phyloP scores from a whole-genome alignment of 2,797 vertebrate genomes.

The Danio tinwini region DNA sequence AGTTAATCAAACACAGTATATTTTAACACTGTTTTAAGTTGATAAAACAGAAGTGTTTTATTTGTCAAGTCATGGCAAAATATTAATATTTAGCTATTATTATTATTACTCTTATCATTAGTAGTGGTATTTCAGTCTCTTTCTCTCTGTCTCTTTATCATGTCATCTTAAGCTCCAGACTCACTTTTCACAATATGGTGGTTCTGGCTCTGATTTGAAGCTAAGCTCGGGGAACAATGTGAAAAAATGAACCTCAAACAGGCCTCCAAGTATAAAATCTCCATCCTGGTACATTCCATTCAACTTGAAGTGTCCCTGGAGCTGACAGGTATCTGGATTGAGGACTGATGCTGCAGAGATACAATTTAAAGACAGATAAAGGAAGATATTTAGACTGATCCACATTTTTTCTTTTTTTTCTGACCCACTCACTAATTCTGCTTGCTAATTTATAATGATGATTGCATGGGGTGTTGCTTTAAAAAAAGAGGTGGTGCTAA shows the following conservation, averaged over 20 bases:
- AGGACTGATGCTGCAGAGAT: constrained; percentile 16
- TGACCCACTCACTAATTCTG: not conserved
- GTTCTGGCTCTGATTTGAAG: constrained; percentile 69
- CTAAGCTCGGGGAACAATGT: constrained; percentile 68
- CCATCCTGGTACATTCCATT: constrained; percentile 67
- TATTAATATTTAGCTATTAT: no score
- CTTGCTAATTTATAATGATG: not conserved
- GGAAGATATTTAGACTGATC: not conserved
- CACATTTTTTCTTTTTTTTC: constrained; percentile 54
- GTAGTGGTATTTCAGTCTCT: not conserved
- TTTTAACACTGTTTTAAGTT: no score
- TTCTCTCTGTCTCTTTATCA: no score
- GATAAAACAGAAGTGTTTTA: no score
- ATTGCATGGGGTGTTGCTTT: constrained; percentile 14
- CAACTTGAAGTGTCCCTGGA: constrained; percentile 53
- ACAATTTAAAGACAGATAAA: constrained; percentile 40
- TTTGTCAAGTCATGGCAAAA: no score
- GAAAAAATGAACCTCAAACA: constrained; percentile 70
- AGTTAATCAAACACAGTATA: no score
- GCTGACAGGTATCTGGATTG: constrained; percentile 38
- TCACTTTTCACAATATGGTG: constrained; percentile 55
- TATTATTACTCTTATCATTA: no score
- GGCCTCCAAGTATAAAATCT: constrained; percentile 72
- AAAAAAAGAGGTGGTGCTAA: constrained; percentile 30
- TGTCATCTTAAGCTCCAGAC: not conserved